phyloP scores from a whole-genome alignment of 2,888 invertebrate genomes.

The Coleophora deauratella region DNA sequence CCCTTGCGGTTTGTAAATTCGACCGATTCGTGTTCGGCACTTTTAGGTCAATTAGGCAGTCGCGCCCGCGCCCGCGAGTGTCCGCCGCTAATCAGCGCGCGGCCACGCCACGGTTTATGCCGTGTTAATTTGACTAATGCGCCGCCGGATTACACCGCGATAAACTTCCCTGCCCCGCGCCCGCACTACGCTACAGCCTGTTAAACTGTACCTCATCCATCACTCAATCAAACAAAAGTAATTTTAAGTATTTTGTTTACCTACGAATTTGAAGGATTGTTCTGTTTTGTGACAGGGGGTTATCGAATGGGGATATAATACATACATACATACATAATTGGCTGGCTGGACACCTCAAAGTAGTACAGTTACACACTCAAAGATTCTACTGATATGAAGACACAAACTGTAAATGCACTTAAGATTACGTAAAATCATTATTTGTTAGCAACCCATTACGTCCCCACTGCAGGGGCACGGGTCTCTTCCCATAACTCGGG shows the following conservation, averaged over 20 bases:
- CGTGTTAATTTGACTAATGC: constrained; percentile 75
- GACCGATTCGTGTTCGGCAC: constrained; percentile 71
- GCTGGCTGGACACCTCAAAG: too few relatives aligned
- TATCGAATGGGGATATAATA: too few relatives aligned
- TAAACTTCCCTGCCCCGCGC: constrained; percentile 34
- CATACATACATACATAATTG: too few relatives aligned
- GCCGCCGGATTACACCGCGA: constrained; percentile 51
- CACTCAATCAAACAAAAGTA: constrained; percentile 28
- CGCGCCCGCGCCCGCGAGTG: constrained; percentile 46
- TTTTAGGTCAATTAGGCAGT: constrained; percentile 74
- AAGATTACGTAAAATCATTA: too few relatives aligned
- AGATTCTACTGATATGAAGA: too few relatives aligned
- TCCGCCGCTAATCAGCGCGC: constrained; percentile 53
- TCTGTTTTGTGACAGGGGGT: not conserved
- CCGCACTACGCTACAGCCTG: not conserved
- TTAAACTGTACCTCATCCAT: constrained; percentile 19
- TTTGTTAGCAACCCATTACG: too few relatives aligned
- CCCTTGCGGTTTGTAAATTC: constrained; percentile 55
- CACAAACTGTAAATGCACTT: too few relatives aligned
- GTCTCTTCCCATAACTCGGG: too few relatives aligned
- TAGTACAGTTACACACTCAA: too few relatives aligned
- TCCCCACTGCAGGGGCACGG: too few relatives aligned
- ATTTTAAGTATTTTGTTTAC: constrained; percentile 20
- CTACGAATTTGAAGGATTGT: not conserved
- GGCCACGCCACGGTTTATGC: constrained; percentile 67